Conservation (phyloP, 2,113 vertebrate species). For the Pseudonaja textilis region DNA sequence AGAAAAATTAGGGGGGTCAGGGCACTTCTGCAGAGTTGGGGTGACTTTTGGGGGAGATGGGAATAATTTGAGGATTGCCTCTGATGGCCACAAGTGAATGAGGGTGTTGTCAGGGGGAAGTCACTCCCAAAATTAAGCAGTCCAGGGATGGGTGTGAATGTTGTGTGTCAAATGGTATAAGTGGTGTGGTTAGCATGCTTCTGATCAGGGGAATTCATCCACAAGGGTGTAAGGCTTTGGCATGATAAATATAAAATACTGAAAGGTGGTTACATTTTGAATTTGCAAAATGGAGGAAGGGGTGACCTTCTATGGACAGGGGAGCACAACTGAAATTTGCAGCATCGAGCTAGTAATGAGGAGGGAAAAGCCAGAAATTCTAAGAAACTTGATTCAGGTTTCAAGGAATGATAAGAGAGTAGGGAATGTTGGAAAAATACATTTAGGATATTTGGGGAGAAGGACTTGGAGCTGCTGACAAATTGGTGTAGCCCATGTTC, state of each 20-base stretch:
- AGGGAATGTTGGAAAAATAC: background rate
- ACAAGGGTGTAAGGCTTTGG: background rate
- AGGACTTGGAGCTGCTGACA: background rate
- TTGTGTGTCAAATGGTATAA: background rate
- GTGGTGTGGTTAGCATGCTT: background rate
- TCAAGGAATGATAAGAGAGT: accelerated
- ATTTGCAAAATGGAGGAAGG: background rate
- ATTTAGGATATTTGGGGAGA: background rate
- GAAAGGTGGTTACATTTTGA: background rate
- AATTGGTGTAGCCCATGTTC: background rate
- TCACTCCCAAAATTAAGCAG: background rate
- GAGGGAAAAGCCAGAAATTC: background rate
- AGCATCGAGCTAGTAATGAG: background rate
- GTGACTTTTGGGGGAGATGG: background rate
- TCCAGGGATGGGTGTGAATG: background rate
- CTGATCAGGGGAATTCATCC: background rate
- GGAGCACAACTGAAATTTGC: background rate
- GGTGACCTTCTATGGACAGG: background rate
- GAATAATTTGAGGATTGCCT: background rate
- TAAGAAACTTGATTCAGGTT: background rate
- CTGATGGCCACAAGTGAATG: background rate
- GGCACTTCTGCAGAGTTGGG: background rate
- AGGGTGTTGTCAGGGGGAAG: background rate
- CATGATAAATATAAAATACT: background rate
- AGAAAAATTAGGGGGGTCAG: background rate